A percentile compares a stretch with the other conserved stretches of the same genome.
Evolutionary conservation across 2,797 vertebrate species (phyloP).

Genomic region (Acanthurus tractus): DNA sequence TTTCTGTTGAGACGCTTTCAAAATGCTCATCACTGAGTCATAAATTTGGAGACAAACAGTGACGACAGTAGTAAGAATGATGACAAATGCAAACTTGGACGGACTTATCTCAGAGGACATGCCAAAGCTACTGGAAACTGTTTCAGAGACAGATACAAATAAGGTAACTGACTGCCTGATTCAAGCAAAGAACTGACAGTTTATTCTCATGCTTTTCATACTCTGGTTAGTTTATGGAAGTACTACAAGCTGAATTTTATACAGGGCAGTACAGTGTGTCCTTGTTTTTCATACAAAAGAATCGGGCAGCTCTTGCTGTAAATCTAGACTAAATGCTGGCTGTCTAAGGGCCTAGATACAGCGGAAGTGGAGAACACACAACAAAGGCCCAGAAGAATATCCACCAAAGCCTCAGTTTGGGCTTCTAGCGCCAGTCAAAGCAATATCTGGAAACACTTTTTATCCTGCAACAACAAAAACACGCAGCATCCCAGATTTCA

Average conservation of each 20-base stretch:
- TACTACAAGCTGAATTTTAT: conserved; percentile 11
- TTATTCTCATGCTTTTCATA: not conserved
- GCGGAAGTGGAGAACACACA: conserved; percentile 71
- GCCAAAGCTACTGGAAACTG: conserved; percentile 2
- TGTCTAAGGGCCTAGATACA: conserved; percentile 48
- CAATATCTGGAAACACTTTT: conserved; percentile 84
- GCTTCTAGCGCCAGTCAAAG: conserved; percentile 75
- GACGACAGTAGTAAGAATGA: conserved; percentile 27
- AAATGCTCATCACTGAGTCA: conserved; percentile 56
- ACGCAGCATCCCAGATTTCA: conserved; percentile 73
- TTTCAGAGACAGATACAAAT: not conserved
- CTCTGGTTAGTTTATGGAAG: conserved; percentile 2
- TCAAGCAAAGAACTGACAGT: not conserved
- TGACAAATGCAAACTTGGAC: conserved; percentile 34
- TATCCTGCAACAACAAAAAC: conserved; percentile 74
- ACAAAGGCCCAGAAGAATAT: conserved; percentile 75
- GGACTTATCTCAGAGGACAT: conserved; percentile 11
- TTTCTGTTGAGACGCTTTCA: conserved; percentile 59
- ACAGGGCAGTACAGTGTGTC: conserved; percentile 10
- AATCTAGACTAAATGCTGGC: conserved; percentile 51
- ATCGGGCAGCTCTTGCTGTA: conserved; percentile 35
- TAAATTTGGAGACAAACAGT: conserved; percentile 41
- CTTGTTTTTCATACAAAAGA: conserved; percentile 56
- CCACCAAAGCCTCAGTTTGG: conserved; percentile 75
- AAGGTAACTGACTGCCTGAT: not conserved